Evolutionary conservation across 1,140 invertebrate species (phyloP).

Genomic region (Drosophila equinoxialis): DNA sequence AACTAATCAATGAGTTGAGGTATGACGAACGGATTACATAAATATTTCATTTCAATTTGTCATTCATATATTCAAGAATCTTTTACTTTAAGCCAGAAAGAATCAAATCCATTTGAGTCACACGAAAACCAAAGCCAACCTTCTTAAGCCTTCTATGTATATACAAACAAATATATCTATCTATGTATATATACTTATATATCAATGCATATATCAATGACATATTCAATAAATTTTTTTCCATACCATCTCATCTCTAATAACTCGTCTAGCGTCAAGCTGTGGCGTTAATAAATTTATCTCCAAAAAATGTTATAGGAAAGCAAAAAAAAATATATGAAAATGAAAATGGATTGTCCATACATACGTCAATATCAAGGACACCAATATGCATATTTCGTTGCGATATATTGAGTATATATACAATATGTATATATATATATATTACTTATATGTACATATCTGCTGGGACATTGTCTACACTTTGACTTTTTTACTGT

Average conservation of each 20-base stretch:
- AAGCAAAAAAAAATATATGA: background rate
- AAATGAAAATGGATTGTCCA: slow-evolving; percentile 20
- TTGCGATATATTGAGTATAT: background rate
- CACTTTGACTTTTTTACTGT: slow-evolving; percentile 55
- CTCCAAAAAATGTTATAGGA: slow-evolving; percentile 11
- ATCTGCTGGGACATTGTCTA: slow-evolving; percentile 54
- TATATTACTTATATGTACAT: slow-evolving; percentile 31
- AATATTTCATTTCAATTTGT: background rate
- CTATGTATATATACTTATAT: background rate
- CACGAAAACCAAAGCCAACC: background rate
- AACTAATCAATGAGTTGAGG: background rate
- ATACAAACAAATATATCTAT: background rate
- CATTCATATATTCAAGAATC: background rate
- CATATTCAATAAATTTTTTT: slow-evolving; percentile 71
- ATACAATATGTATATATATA: background rate
- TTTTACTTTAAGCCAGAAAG: background rate
- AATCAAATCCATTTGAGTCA: background rate
- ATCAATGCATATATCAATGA: slow-evolving; percentile 71
- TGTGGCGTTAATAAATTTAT: slow-evolving; percentile 71
- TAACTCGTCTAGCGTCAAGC: slow-evolving; percentile 62
- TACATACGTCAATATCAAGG: slow-evolving; percentile 66
- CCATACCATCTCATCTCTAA: slow-evolving; percentile 21
- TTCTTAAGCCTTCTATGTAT: background rate
- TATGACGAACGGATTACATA: background rate
- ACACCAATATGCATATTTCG: slow-evolving; percentile 31